A percentile compares a stretch with the other conserved stretches of the same genome.
These are phyloP conservation scores for Molossus alvarezi DNA, from an alignment of 2,797 vertebrate genomes.

Conservation along the genomic window DNA sequence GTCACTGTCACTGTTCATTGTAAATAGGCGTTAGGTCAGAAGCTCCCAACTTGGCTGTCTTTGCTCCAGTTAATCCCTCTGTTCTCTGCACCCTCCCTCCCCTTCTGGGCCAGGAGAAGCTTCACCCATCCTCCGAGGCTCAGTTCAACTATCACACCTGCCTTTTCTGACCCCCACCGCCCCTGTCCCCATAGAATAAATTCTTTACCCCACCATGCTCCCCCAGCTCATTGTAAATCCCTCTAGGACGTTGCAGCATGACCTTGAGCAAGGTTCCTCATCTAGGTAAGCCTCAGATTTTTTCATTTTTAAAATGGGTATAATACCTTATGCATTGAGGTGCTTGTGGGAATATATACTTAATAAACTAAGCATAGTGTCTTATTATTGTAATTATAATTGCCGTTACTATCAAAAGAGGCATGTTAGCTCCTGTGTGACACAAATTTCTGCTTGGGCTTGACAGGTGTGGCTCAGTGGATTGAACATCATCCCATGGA, in stretches of 20 bases:
- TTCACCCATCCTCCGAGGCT: background rate
- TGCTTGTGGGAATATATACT: background rate
- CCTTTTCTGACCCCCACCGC: background rate
- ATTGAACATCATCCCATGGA: no score
- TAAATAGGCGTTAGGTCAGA: background rate
- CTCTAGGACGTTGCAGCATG: no score
- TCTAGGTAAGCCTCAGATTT: background rate
- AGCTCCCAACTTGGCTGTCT: background rate
- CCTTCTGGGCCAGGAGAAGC: background rate
- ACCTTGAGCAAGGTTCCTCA: background rate
- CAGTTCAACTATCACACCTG: background rate
- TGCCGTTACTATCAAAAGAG: background rate
- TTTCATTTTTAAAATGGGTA: background rate
- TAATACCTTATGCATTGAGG: background rate
- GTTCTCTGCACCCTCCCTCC: background rate
- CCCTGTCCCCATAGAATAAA: background rate
- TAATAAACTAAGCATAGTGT: background rate
- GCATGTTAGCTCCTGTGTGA: background rate
- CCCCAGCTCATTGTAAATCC: background rate
- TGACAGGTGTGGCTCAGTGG: no score
- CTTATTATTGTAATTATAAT: background rate
- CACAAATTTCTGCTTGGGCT: background rate
- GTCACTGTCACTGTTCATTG: slow-evolving; percentile 13
- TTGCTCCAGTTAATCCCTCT: background rate
- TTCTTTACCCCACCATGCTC: background rate